A percentile compares a stretch with the other conserved stretches of the same genome.
Evolutionary conservation across 2,113 vertebrate species (phyloP).

Genomic region (Vireo altiloquus): DNA sequence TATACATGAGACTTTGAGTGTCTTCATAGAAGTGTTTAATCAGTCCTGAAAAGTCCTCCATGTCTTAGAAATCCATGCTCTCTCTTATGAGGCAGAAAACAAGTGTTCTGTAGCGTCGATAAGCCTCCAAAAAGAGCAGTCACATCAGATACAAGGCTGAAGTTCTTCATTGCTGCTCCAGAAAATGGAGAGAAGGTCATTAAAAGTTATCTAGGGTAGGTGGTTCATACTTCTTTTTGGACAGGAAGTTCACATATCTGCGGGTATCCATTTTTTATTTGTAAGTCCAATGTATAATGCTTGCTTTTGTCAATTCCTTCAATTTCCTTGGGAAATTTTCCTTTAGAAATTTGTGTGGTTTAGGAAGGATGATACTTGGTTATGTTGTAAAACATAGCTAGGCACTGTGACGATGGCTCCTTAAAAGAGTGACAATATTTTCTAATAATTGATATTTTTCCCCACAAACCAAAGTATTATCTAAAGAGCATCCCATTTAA

Average conservation of each 20-base stretch:
- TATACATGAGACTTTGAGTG: background rate
- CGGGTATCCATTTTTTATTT: background rate
- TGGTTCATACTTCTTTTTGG: background rate
- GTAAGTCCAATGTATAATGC: background rate
- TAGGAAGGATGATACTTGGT: background rate
- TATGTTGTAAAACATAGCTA: background rate
- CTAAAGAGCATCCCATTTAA: background rate
- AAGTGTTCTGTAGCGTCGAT: background rate
- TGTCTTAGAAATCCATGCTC: background rate
- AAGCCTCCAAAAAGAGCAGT: background rate
- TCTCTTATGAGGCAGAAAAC: background rate
- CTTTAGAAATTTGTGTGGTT: background rate
- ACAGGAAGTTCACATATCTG: background rate
- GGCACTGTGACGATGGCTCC: background rate
- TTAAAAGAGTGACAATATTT: background rate
- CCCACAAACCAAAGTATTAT: background rate
- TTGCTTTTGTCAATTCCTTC: background rate
- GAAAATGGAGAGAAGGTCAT: background rate
- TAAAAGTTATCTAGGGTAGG: background rate
- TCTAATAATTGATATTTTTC: background rate
- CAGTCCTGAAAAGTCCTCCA: background rate
- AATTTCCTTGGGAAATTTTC: background rate
- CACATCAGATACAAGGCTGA: background rate
- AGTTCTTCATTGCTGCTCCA: background rate
- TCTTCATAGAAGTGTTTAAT: background rate